phyloP scores from a whole-genome alignment of 1,140 invertebrate genomes.

The Aporrectodea caliginosa region DNA sequence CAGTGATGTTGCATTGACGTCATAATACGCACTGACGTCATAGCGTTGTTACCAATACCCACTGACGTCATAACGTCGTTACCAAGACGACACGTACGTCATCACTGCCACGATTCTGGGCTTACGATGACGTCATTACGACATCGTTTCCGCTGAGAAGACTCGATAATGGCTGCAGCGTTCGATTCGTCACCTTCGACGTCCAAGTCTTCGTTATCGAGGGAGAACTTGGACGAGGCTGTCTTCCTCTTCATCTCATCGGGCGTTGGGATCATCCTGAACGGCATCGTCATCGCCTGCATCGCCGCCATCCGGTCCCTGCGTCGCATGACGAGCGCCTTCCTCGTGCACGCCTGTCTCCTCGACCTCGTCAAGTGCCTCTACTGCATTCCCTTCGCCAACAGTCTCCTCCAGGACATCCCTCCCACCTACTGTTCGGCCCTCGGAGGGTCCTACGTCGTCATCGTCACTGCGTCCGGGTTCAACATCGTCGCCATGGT shows the following conservation, averaged over 20 bases:
- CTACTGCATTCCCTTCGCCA: conserved; percentile 53
- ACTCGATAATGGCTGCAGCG: too few species aligned
- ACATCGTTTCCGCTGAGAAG: too few species aligned
- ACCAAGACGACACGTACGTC: too few species aligned
- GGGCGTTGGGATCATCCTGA: conserved; percentile 47
- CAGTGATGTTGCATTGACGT: too few species aligned
- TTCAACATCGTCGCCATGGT: conserved; percentile 55
- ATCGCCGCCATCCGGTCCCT: conserved; percentile 42
- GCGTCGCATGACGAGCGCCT: conserved; percentile 48
- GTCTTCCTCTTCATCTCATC: conserved; percentile 52
- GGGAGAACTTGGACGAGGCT: conserved; percentile 40
- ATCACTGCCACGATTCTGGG: too few species aligned
- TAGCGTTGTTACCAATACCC: too few species aligned
- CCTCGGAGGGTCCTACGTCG: conserved; percentile 49
- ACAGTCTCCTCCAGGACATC: conserved; percentile 46
- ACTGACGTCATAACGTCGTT: too few species aligned
- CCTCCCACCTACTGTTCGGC: conserved; percentile 45
- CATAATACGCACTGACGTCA: too few species aligned
- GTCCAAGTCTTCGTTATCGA: too few species aligned
- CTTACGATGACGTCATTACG: too few species aligned
- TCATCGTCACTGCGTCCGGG: conserved; percentile 49
- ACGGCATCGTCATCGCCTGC: conserved; percentile 44
- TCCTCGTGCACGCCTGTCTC: conserved; percentile 50
- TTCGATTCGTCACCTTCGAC: too few species aligned
- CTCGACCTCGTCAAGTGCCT: conserved; percentile 49